Base-by-base conservation (phyloP, 2,888 invertebrate species). In the Standfussiana lucernea region DNA sequence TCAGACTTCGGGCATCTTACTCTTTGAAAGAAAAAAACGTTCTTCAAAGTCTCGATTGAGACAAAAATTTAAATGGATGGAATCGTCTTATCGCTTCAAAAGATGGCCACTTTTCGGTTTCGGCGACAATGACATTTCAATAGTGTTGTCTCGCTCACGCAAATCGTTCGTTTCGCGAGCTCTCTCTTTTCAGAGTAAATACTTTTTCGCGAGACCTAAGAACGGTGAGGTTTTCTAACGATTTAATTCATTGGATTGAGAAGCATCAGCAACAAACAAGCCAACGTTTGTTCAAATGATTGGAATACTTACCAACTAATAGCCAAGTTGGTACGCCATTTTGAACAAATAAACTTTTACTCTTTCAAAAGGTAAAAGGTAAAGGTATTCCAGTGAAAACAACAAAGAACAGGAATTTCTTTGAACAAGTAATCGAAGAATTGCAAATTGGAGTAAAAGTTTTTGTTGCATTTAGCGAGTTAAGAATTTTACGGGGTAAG, bases 271-370 rank as follows among this genome's bases (percentile, higher is more conserved):
- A 24, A 47, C 40, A 66, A 70, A 70, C 45, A 45, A 75, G 28
- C 40, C 61, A 71, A 83, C 50, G 71, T 79, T 83, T 77, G 77
- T 59, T 28, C 50, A 77, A 83, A 77, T 83, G 2, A 80, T 76
- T 86, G 62, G 56, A 86, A 86, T 84, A 66, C 80, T 85, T 75
- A 40, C 40, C 8, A 84, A 86, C 61, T 74, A 74, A 75, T 84
- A 32, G 61, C 47, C 2, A 74, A 74, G 56, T 83, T 76, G 8
- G 2, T 28, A 13, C n/a, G 71, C 75, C 50, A 56, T 65, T 75
- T 62, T 18, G 15, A 18, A 80, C 53, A 53, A 84, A 53, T 75
- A 45, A 79, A 86, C 67, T 75, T 75, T 11, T 65, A 56, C 64
- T 64, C 42, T 62, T 75, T 15, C 45, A 42, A 69, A 73, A 74